Evolutionary conservation across 1,140 invertebrate genomes (phyloP), one percentile per base, ranked within the genome.

Genomic region (Forficula auricularia): DNA sequence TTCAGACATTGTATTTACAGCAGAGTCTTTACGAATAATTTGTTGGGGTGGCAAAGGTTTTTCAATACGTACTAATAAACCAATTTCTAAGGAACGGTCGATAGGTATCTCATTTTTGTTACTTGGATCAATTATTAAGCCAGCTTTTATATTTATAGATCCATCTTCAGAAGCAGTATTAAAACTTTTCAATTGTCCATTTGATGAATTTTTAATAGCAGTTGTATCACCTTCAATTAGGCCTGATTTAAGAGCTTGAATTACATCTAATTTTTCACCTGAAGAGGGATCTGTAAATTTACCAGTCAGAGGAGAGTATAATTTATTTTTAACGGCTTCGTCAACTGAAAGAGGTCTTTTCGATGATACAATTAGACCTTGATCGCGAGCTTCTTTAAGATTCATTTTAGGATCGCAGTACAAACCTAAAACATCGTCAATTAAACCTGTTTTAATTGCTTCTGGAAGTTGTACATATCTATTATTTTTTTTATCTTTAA

Each of bases 171-270:
- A 81, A 9, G 82, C 85, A 20, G 71, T 61, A 9, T 67, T 52
- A 2, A 92, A 54, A 6, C 81, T 72, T 56, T 83, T 78, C 35
- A 83, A 69, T 48, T 73, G 72, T 38, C 78, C 77, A 9, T 73
- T 79, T 1, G 71, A 60, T 15, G 76, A 72, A 57, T 91, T 83
- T 58, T 79, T 80, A 6, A 89, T 63, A 19, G 75, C 72, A 1
- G 82, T 82, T 14, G 75, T 79, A 19, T 77, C 69, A 0, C 75
- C 72, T 65, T 89, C 79, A 35, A 94, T 67, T 1, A 90, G 65
- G 42, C 76, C 75, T 22, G 59, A 65, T 49, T 73, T 63, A 32
- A 94, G 71, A 1, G 83, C 79, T 53, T 79, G 71, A 15, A 66
- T 63, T 1, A 89, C 54, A 54, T 83, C 73, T 32, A 82, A 57